Evolutionary conservation across 1,140 invertebrate species (phyloP).

Genomic region (Sarcophaga bullata): DNA sequence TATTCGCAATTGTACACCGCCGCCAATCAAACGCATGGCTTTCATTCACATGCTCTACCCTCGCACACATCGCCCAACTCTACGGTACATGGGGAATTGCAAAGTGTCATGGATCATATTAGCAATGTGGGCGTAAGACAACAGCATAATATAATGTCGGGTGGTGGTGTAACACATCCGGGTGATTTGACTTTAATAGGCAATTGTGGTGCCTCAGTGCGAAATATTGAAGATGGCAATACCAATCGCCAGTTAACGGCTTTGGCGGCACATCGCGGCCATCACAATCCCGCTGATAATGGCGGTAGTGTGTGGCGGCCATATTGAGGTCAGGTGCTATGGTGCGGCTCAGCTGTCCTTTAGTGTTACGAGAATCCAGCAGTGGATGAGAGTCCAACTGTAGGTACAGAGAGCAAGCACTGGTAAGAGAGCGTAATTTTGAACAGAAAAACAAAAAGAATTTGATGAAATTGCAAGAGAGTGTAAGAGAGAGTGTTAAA

Average conservation of each 20-base stretch:
- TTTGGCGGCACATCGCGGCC: slow-evolving; percentile 70
- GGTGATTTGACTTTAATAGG: slow-evolving; percentile 71
- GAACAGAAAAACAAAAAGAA: slow-evolving; percentile 27
- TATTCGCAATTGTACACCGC: slow-evolving; percentile 85
- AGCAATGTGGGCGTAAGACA: slow-evolving; percentile 69
- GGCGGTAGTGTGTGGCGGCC: slow-evolving; percentile 75
- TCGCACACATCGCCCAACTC: slow-evolving; percentile 71
- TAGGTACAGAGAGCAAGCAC: slow-evolving; percentile 45
- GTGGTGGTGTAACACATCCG: slow-evolving; percentile 64
- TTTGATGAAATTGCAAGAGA: not conserved
- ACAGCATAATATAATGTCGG: slow-evolving; percentile 69
- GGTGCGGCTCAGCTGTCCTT: slow-evolving; percentile 64
- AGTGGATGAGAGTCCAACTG: slow-evolving; percentile 48
- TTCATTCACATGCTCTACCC: slow-evolving; percentile 75
- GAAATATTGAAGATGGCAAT: slow-evolving; percentile 70
- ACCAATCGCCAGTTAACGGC: slow-evolving; percentile 66
- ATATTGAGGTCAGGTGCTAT: slow-evolving; percentile 67
- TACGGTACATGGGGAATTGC: slow-evolving; percentile 73
- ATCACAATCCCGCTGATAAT: slow-evolving; percentile 73
- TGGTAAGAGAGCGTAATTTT: slow-evolving; percentile 46
- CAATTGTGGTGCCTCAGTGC: slow-evolving; percentile 72
- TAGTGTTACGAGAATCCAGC: slow-evolving; percentile 58
- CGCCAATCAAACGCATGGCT: slow-evolving; percentile 80
- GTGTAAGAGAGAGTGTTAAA: not conserved
- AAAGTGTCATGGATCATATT: slow-evolving; percentile 78